These are phyloP conservation scores for Gephyroberyx darwinii DNA, from an alignment of 2,797 vertebrate genomes.

Conservation along the genomic window DNA sequence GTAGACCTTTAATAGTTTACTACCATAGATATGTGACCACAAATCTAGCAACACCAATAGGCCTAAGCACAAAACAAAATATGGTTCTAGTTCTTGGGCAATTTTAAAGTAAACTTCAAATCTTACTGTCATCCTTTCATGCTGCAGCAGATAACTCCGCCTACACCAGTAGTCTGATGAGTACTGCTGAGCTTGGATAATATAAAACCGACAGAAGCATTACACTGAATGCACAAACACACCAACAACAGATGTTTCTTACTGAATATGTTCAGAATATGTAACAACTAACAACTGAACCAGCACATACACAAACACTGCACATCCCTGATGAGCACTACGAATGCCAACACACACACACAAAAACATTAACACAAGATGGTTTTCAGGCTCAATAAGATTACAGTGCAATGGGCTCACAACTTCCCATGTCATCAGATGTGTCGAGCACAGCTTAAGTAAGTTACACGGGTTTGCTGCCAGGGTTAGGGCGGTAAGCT, in stretches of 20 bases:
- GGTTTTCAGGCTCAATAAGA: slow-evolving; percentile 1
- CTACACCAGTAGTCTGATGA: neutral
- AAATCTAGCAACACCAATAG: slow-evolving; percentile 10
- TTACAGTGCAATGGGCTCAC: neutral
- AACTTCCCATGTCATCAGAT: neutral
- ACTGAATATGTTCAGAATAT: slow-evolving; percentile 27
- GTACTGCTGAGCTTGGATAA: neutral
- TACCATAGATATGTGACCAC: slow-evolving; percentile 27
- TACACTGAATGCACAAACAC: neutral
- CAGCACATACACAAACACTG: neutral
- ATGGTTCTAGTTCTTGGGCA: neutral
- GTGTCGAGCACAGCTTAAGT: neutral
- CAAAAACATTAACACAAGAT: neutral
- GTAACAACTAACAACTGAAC: slow-evolving; percentile 12
- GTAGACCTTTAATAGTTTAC: slow-evolving; percentile 43
- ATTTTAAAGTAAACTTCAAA: neutral
- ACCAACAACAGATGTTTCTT: neutral
- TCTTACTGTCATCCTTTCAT: neutral
- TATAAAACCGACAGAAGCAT: slow-evolving; percentile 16
- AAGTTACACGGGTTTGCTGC: neutral
- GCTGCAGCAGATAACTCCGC: neutral
- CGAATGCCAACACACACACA: neutral
- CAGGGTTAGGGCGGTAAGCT: slow-evolving; percentile 4
- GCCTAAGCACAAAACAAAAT: neutral
- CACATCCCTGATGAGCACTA: neutral